Evolutionary conservation across 1,140 invertebrate species (phyloP), one percentile per base, ranked within the genome.

Genomic region (Drosophila ercepeae): DNA sequence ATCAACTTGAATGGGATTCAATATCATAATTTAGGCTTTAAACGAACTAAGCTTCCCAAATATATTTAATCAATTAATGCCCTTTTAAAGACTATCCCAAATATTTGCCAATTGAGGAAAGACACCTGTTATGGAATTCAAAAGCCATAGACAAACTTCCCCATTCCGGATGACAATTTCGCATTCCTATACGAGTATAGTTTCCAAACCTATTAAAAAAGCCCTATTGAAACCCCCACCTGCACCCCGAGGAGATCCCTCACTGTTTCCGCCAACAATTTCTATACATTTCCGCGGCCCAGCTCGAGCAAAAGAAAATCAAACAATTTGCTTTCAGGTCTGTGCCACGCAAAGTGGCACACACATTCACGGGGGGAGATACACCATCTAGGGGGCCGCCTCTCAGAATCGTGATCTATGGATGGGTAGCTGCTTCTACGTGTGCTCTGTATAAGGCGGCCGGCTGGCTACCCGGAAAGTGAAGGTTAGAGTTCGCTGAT

Each of bases 401-500:
- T 52, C 58, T 72, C 57, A 46, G 42, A 73, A 64, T 79, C 69
- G 68, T 77, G 78, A 82, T 82, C 73, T 58, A 67, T 61, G 60
- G 34, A 77, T 67, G 52, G 73, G 34, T 55, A 55, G 58, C 39
- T 64, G 34, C 60, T 19, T 46, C 54, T n/a, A 46, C 55, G 39
- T 57, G 27, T n/a, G 14, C 14, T 32, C 42, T 34, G 41, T 57
- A 54, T 49, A 61, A 48, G 74, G 55, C 41, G 9, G 45, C 14
- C 32, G 11, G 11, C 27, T 19, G 27, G 8, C 27, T 46, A 32
- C 32, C 46, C 27, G 55, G 23, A 60, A 78, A 70, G 53, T 83
- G 69, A 78, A 83, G 78, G 78, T 83, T 83, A 83, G 78, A 83
- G 78, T 83, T 83, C 78, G 78, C 51, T 83, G 78, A 75, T 74